phyloP scores from a whole-genome alignment of 2,888 invertebrate genomes.

The Kryphioiulus occultus region DNA sequence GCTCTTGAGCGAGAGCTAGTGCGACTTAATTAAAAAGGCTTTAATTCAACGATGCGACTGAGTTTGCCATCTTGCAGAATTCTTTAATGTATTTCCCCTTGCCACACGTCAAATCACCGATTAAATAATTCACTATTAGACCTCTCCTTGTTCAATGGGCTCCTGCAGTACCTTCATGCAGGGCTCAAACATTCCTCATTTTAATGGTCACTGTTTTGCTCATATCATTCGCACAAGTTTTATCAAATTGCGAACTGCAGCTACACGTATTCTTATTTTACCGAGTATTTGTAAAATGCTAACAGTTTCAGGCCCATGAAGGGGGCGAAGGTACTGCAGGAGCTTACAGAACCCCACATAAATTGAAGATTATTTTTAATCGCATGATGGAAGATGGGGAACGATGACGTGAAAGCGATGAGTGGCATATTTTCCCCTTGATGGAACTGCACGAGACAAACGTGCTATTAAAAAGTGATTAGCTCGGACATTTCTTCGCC shows the following conservation, averaged over 20 bases:
- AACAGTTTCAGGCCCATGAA: not conserved
- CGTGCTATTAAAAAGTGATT: conserved; percentile 26
- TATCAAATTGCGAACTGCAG: no score
- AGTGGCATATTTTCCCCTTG: not conserved
- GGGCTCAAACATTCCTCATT: no score
- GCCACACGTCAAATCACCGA: not conserved
- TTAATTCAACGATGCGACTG: not conserved
- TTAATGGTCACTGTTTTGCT: no score
- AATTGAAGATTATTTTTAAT: conserved; percentile 31
- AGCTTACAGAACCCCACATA: not conserved
- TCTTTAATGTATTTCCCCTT: not conserved
- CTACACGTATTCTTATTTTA: not conserved
- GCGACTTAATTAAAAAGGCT: not conserved
- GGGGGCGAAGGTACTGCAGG: not conserved
- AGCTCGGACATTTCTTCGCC: not conserved
- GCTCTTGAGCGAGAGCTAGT: not conserved
- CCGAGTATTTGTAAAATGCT: not conserved
- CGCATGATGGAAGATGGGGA: not conserved
- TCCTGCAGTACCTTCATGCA: no score
- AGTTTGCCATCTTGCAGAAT: not conserved
- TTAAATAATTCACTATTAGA: not conserved
- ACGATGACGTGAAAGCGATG: not conserved
- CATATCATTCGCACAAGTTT: no score
- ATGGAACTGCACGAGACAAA: not conserved
- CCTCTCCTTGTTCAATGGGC: no score